Conservation (phyloP, 2,888 invertebrate genomes). For the Muscina levida region DNA sequence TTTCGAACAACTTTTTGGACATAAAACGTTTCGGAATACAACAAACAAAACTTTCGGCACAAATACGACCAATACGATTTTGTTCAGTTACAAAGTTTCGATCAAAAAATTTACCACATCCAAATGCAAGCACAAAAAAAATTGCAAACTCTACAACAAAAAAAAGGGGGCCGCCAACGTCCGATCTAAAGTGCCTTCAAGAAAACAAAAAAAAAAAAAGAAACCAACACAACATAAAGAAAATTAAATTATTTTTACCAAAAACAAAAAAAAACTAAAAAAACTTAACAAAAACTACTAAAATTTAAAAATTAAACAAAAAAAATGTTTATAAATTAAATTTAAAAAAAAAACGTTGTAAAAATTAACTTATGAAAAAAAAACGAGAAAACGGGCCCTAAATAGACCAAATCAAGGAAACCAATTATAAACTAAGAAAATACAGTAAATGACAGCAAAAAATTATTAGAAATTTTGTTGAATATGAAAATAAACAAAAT, state of each 20-base stretch:
- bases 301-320: slow-evolving; percentile 83
- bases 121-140: slow-evolving; percentile 65
- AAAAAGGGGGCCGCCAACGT: slow-evolving; percentile 90
- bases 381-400: slow-evolving; percentile 88
- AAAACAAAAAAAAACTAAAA: slow-evolving; percentile 79
- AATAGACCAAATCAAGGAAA: slow-evolving; percentile 84
- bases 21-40: slow-evolving; percentile 61
- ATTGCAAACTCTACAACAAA: slow-evolving; percentile 71
- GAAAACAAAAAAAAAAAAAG: no score
- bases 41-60: slow-evolving; percentile 58
- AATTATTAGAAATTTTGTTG: slow-evolving; percentile 50
- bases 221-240: slow-evolving; percentile 70
- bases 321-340: slow-evolving; percentile 83
- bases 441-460: slow-evolving; percentile 48
- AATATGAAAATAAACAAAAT: slow-evolving; percentile 49
- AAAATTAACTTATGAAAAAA: slow-evolving; percentile 83
- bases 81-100: slow-evolving; percentile 64
- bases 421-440: slow-evolving; percentile 62
- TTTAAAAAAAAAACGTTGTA: slow-evolving; percentile 87
- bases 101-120: slow-evolving; percentile 65
- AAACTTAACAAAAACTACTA: slow-evolving; percentile 84
- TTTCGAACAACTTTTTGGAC: slow-evolving; percentile 66
- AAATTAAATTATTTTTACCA: slow-evolving; percentile 88
- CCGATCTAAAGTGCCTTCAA: slow-evolving; percentile 97
- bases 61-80: slow-evolving; percentile 53